Percentiles rank a stretch among this genome's conserved stretches.
phyloP scores from a whole-genome alignment of 2,797 vertebrate species.

The Mormyrops boulengeri region DNA sequence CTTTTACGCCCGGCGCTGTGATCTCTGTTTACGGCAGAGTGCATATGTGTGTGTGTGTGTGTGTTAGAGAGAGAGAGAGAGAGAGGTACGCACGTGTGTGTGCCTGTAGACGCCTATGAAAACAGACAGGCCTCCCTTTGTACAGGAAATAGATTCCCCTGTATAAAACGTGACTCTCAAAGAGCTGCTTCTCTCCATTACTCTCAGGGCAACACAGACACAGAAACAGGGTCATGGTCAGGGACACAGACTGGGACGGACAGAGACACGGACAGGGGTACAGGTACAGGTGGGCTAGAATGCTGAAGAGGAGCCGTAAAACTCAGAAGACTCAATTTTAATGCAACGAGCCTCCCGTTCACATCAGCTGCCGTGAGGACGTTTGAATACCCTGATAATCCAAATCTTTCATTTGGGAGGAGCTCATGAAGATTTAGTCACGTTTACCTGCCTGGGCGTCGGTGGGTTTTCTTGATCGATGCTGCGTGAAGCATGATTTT shows the following conservation, averaged over 20 bases:
- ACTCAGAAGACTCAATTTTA: constrained; percentile 36
- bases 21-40: constrained; percentile 30
- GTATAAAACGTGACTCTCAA: background rate
- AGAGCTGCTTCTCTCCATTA: constrained; percentile 24
- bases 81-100: background rate
- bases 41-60: background rate
- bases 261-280: background rate
- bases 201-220: background rate
- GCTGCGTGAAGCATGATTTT: constrained; percentile 17
- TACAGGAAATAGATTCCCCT: background rate
- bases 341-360: constrained; percentile 30
- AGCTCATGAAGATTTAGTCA: constrained; percentile 31
- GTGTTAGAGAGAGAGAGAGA: background rate
- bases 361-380: constrained; percentile 35
- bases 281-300: background rate
- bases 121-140: constrained; percentile 28
- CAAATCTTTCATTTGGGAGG: constrained; percentile 48
- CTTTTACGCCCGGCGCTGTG: background rate
- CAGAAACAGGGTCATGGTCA: background rate
- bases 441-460: constrained; percentile 26
- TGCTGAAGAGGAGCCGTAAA: constrained; percentile 23
- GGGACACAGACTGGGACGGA: background rate
- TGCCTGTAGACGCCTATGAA: constrained; percentile 35
- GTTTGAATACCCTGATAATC: constrained; percentile 35
- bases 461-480: constrained; percentile 41